phyloP scores from a whole-genome alignment of 2,888 invertebrate species.

The Orthosia gracilis region DNA sequence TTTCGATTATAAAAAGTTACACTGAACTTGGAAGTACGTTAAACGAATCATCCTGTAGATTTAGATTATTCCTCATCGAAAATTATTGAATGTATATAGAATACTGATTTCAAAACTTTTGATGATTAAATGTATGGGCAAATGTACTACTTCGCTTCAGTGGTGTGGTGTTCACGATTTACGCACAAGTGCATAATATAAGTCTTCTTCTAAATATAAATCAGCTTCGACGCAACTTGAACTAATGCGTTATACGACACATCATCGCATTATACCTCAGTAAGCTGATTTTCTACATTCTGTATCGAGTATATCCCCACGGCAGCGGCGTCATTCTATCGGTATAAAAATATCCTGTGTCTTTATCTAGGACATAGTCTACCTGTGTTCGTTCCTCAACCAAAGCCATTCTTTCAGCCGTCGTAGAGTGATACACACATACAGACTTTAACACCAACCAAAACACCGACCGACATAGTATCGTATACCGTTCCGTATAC shows the following conservation, averaged over 20 bases:
- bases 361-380: background rate
- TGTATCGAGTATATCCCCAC: slow-evolving; percentile 32
- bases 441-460: no score
- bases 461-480: no score
- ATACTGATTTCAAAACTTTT: slow-evolving; percentile 49
- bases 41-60: slow-evolving; percentile 30
- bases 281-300: slow-evolving; percentile 46
- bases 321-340: background rate
- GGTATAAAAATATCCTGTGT: background rate
- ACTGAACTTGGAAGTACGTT: slow-evolving; percentile 27
- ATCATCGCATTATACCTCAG: slow-evolving; percentile 7
- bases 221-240: background rate
- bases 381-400: no score
- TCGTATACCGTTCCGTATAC: background rate
- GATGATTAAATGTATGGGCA: background rate
- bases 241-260: background rate
- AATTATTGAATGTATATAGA: slow-evolving; percentile 30
- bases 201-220: slow-evolving; percentile 30
- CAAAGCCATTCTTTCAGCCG: no score
- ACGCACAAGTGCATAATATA: slow-evolving; percentile 18
- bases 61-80: slow-evolving; percentile 17
- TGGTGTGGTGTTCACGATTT: background rate
- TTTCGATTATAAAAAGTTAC: slow-evolving; percentile 20
- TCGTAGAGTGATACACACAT: background rate
- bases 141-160: background rate